These are phyloP conservation scores for Urocyon cinereoargenteus DNA, from an alignment of 2,797 vertebrate genomes.

Conservation along the genomic window DNA sequence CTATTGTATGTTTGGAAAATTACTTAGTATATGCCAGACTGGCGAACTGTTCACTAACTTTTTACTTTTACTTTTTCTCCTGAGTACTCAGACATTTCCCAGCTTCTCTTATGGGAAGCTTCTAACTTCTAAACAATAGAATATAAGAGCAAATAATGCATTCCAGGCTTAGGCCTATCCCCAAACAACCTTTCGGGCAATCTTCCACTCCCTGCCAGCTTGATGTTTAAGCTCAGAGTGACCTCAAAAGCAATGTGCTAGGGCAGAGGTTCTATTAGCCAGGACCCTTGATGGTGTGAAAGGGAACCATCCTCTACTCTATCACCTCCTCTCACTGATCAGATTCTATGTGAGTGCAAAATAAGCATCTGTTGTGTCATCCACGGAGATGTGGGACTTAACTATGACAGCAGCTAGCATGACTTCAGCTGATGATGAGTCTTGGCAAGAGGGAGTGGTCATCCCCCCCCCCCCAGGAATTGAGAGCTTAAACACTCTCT, in stretches of 20 bases:
- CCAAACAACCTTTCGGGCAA: no score
- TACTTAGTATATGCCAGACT: background rate
- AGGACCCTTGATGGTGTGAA: no score
- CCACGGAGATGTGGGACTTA: background rate
- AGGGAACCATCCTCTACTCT: rapidly evolving
- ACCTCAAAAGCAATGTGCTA: background rate
- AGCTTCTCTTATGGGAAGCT: background rate
- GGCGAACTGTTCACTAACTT: background rate
- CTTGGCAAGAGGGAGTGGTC: background rate
- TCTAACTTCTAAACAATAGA: background rate
- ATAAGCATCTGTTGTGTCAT: background rate
- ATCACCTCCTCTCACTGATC: background rate
- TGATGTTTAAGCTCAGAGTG: background rate
- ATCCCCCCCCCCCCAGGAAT: background rate
- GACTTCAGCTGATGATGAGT: background rate
- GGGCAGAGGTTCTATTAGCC: background rate
- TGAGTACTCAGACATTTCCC: background rate
- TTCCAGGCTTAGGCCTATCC: background rate
- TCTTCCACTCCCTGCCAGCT: background rate
- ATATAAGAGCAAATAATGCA: background rate
- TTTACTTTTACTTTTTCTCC: background rate
- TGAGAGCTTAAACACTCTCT: background rate
- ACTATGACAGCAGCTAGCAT: background rate
- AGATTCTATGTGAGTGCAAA: background rate
- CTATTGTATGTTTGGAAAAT: background rate